Evolutionary conservation across 2,888 invertebrate species (phyloP).

Genomic region (Invenusta paracnida): DNA sequence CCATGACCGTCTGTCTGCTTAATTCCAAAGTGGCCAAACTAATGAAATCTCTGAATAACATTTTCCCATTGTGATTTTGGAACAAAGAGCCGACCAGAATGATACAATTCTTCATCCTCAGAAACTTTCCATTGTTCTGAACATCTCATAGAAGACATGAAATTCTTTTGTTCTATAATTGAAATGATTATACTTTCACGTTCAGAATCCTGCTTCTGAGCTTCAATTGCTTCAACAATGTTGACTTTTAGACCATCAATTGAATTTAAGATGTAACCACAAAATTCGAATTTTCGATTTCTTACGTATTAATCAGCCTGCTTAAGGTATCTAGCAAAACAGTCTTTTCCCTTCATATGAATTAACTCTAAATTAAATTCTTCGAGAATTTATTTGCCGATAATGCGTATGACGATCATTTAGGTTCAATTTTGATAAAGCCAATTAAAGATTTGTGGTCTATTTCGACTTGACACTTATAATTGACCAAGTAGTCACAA

Average conservation of each 20-base stretch:
- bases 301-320: background rate
- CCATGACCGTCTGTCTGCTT: background rate
- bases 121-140: background rate
- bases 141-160: background rate
- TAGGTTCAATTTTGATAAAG: background rate
- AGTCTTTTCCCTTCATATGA: background rate
- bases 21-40: background rate
- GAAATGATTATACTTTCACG: background rate
- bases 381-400: constrained; percentile 9
- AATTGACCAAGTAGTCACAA: background rate
- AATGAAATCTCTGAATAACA: background rate
- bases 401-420: constrained; percentile 9
- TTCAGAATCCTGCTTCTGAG: background rate
- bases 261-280: background rate
- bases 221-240: too few relatives aligned
- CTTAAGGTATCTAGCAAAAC: constrained; percentile 9
- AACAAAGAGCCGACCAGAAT: constrained; percentile 20
- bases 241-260: background rate
- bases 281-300: background rate
- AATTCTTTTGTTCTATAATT: background rate
- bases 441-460: background rate
- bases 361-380: background rate
- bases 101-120: background rate
- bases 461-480: too few relatives aligned
- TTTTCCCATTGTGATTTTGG: background rate